Conservation (phyloP, 2,797 vertebrate genomes). For the Macrochelys suwanniensis region DNA sequence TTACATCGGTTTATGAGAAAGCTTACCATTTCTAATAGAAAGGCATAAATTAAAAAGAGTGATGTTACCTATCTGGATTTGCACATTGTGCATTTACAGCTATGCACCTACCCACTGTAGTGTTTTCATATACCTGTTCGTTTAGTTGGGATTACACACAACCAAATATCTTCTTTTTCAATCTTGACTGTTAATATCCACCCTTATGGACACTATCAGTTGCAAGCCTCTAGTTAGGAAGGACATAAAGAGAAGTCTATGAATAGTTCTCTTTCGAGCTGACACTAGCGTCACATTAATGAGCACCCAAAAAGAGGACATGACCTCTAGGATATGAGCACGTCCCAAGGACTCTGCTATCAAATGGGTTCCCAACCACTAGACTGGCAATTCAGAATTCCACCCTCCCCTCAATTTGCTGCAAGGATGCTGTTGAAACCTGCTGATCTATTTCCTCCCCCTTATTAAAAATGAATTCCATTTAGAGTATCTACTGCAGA, state of each 20-base stretch:
- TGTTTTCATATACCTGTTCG: neutral
- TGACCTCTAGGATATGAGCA: neutral
- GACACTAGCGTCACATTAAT: neutral
- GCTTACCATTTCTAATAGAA: neutral
- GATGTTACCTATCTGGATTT: neutral
- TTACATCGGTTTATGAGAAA: neutral
- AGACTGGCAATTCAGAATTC: neutral
- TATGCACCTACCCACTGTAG: neutral
- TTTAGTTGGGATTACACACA: neutral
- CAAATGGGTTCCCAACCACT: constrained; percentile 8
- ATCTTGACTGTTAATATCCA: constrained; percentile 3
- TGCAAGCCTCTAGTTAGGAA: neutral
- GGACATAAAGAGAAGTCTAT: rapidly evolving
- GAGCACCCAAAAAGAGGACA: neutral
- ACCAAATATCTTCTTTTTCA: neutral
- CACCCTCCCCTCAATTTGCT: constrained; percentile 16
- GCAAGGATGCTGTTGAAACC: constrained; percentile 32
- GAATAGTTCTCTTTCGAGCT: neutral
- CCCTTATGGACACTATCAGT: neutral
- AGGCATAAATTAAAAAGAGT: neutral
- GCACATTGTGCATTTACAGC: neutral
- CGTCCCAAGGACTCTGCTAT: neutral
- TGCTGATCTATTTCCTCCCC: neutral
- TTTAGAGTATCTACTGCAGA: constrained; percentile 70
- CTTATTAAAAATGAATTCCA: constrained; percentile 43